These are phyloP conservation scores for Bradypodion ventrale DNA, from an alignment of 2,797 vertebrate genomes.

Conservation along the genomic window DNA sequence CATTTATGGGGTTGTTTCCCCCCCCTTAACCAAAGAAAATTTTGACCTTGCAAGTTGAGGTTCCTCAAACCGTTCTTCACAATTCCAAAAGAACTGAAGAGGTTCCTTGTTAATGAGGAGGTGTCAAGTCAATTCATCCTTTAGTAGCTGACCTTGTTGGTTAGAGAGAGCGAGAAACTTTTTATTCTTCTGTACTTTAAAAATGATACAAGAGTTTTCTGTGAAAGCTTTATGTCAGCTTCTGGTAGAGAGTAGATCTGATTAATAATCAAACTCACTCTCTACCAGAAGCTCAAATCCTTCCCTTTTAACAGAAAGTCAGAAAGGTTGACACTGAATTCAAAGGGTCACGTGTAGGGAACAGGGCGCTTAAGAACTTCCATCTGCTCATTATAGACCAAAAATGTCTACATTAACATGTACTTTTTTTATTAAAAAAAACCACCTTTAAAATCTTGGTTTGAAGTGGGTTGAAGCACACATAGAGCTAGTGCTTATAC, in stretches of 20 bases:
- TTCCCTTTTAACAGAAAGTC: constrained; percentile 33
- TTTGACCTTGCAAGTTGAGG: constrained; percentile 60
- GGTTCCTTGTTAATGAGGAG: constrained; percentile 45
- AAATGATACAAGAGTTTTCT: neutral
- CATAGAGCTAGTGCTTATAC: neutral
- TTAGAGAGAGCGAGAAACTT: constrained; percentile 44
- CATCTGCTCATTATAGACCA: neutral
- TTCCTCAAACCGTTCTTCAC: constrained; percentile 55
- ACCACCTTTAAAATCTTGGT: neutral
- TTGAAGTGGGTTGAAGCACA: neutral
- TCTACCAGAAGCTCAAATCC: constrained; percentile 8
- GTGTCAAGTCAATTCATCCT: constrained; percentile 42
- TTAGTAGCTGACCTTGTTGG: constrained; percentile 51
- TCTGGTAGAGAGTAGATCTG: constrained; percentile 41
- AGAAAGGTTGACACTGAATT: constrained; percentile 26
- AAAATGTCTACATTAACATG: neutral
- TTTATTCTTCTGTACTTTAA: constrained; percentile 47
- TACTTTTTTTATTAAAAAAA: neutral
- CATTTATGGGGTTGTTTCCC: neutral
- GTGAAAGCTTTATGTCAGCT: constrained; percentile 14
- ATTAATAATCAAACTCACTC: constrained; percentile 43
- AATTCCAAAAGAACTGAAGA: constrained; percentile 44
- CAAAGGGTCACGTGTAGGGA: neutral
- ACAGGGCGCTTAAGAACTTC: constrained; percentile 11
- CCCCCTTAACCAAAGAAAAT: constrained; percentile 63